Evolutionary conservation across 2,113 vertebrate genomes (phyloP).

Genomic region (Lophius piscatorius): DNA sequence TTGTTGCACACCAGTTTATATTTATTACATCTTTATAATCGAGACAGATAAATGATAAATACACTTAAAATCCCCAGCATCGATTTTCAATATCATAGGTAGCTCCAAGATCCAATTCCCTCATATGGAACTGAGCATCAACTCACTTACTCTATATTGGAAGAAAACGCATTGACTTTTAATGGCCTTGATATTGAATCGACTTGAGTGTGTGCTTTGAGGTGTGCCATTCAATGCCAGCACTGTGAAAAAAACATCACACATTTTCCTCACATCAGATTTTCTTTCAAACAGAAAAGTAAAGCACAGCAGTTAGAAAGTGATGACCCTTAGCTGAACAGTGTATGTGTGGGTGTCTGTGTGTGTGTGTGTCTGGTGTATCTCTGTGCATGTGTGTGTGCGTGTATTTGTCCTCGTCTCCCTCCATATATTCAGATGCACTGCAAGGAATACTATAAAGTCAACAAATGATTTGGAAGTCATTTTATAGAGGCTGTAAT

Average conservation of each 20-base stretch:
- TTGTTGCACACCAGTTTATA: background rate
- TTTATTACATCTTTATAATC: background rate
- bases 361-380: too few species aligned
- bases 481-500: constrained; percentile 30
- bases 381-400: too few species aligned
- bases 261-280: background rate
- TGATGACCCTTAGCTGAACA: constrained; percentile 5
- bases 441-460: constrained; percentile 25
- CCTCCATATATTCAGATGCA: background rate
- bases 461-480: constrained; percentile 41
- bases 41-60: background rate
- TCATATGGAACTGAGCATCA: constrained; percentile 28
- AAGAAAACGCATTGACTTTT: constrained; percentile 10
- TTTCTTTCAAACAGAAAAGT: constrained; percentile 1
- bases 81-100: constrained; percentile 8
- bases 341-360: too few species aligned
- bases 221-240: background rate
- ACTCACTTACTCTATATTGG: constrained; percentile 25
- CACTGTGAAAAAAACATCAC: too few species aligned
- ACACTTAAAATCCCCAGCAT: background rate
- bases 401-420: constrained; percentile 6
- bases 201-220: constrained; percentile 7
- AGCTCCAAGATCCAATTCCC: constrained; percentile 24
- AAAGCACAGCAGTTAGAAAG: constrained; percentile 8
- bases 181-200: constrained; percentile 21